These are phyloP conservation scores for Dromius quadrimaculatus DNA, from an alignment of 2,888 invertebrate species.

Conservation along the genomic window DNA sequence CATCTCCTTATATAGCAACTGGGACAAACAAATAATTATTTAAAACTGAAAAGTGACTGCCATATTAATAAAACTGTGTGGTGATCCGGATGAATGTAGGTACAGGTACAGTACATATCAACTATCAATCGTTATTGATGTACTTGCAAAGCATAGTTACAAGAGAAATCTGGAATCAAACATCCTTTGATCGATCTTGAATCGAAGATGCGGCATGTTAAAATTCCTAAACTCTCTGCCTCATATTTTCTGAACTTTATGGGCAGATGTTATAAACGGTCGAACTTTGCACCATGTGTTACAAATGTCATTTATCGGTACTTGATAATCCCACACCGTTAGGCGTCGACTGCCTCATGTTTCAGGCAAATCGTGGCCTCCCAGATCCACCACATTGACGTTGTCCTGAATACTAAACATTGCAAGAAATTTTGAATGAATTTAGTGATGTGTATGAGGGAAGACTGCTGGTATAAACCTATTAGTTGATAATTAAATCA, in stretches of 20 bases:
- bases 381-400: background rate
- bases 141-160: too few relatives aligned
- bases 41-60: too few relatives aligned
- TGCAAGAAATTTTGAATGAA: background rate
- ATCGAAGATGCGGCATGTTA: slow-evolving; percentile 28
- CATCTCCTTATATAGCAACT: too few relatives aligned
- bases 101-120: too few relatives aligned
- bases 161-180: too few relatives aligned
- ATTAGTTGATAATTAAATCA: slow-evolving; percentile 22
- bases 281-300: slow-evolving; percentile 50
- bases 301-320: slow-evolving; percentile 49
- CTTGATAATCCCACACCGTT: slow-evolving; percentile 43
- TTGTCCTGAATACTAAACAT: background rate
- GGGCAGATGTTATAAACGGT: slow-evolving; percentile 49
- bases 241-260: slow-evolving; percentile 50
- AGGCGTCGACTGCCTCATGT: slow-evolving; percentile 29
- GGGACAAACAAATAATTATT: too few relatives aligned
- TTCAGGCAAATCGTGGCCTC: background rate
- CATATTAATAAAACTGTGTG: too few relatives aligned
- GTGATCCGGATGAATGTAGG: too few relatives aligned
- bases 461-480: slow-evolving; percentile 8
- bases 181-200: slow-evolving; percentile 34
- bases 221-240: slow-evolving; percentile 50
- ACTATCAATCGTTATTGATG: too few relatives aligned
- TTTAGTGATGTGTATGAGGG: background rate